These are phyloP conservation scores for Micoletzkya japonica DNA, from an alignment of 2,888 invertebrate species.

Conservation along the genomic window DNA sequence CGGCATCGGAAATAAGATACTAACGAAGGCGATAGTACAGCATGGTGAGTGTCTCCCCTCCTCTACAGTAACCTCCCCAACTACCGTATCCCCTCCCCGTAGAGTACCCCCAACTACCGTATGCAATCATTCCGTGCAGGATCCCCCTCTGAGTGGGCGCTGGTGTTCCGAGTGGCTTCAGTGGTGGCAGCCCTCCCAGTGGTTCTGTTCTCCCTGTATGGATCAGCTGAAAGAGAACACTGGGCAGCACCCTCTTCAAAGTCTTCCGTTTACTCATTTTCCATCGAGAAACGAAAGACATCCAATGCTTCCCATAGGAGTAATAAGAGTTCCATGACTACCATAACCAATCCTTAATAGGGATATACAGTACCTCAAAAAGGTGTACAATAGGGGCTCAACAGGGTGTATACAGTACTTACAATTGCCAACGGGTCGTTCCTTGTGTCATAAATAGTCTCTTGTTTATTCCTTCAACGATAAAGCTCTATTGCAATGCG, in stretches of 20 bases:
- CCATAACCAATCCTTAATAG: no score
- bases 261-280: slow-evolving; percentile 46
- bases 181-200: slow-evolving; percentile 57
- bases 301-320: not conserved
- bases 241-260: slow-evolving; percentile 59
- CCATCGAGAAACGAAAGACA: slow-evolving; percentile 18
- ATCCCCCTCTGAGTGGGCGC: slow-evolving; percentile 52
- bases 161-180: slow-evolving; percentile 58
- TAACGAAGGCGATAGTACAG: slow-evolving; percentile 60
- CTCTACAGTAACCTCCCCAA: not conserved
- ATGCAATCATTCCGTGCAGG: slow-evolving; percentile 31
- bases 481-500: no score
- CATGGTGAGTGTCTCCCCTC: slow-evolving; percentile 38
- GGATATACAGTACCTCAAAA: slow-evolving; percentile 11
- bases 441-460: no score
- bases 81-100: not conserved
- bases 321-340: no score
- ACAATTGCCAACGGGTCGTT: no score
- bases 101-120: not conserved
- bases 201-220: slow-evolving; percentile 56
- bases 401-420: no score
- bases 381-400: no score
- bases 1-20: slow-evolving; percentile 57
- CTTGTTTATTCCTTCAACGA: no score
- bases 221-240: slow-evolving; percentile 53